Conservation (phyloP, 2,113 vertebrate genomes). For the Salvelinus alpinus region DNA sequence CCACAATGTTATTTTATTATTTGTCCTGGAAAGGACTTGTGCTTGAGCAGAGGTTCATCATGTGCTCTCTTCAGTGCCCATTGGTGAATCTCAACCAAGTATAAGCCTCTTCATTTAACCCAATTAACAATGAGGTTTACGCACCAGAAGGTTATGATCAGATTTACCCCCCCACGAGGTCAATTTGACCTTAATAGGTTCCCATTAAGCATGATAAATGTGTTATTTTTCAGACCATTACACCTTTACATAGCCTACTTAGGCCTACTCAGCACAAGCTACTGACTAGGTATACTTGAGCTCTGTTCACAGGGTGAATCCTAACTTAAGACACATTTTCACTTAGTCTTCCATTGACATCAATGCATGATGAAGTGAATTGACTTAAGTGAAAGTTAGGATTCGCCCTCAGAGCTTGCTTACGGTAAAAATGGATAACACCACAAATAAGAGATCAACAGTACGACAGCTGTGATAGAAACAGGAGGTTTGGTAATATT, state of each 20-base stretch:
- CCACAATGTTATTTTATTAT: neutral
- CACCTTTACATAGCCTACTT: slow-evolving; percentile 62
- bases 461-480: slow-evolving; percentile 2
- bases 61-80: slow-evolving; percentile 59
- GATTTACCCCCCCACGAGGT: slow-evolving; percentile 69
- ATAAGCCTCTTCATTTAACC: slow-evolving; percentile 60
- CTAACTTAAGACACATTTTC: too few species aligned
- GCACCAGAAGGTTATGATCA: slow-evolving; percentile 66
- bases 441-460: slow-evolving; percentile 49
- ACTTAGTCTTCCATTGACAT: too few species aligned
- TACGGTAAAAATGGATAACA: slow-evolving; percentile 18
- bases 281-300: slow-evolving; percentile 27
- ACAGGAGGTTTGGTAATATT: neutral
- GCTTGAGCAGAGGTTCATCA: slow-evolving; percentile 57
- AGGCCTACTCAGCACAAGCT: slow-evolving; percentile 38
- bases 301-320: slow-evolving; percentile 5
- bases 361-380: neutral
- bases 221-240: slow-evolving; percentile 69
- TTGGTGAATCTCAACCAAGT: slow-evolving; percentile 43
- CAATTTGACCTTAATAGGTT: slow-evolving; percentile 72
- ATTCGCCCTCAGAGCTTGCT: neutral
- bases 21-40: slow-evolving; percentile 35
- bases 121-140: slow-evolving; percentile 68
- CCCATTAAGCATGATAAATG: slow-evolving; percentile 69
- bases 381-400: slow-evolving; percentile 11